Evolutionary conservation across 2,113 vertebrate genomes (phyloP).

Genomic region (Agapornis roseicollis): DNA sequence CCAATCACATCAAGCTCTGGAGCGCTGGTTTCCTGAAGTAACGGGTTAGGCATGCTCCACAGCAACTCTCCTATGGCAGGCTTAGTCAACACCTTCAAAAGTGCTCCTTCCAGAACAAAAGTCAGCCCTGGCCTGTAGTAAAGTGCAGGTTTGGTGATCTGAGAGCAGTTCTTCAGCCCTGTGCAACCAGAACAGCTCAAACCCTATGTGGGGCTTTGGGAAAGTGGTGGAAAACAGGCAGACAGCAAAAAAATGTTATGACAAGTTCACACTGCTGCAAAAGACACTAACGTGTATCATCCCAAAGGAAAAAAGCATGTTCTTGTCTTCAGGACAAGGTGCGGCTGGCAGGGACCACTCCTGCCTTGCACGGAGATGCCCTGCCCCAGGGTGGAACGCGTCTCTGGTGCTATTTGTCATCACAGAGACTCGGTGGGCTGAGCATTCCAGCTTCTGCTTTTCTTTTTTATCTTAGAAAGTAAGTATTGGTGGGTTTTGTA

Average conservation of each 20-base stretch:
- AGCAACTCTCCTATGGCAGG: background rate
- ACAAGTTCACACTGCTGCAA: background rate
- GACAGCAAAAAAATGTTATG: background rate
- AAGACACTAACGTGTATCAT: background rate
- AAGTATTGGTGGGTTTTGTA: background rate
- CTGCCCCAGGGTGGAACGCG: background rate
- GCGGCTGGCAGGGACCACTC: background rate
- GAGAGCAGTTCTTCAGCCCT: background rate
- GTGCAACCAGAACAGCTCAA: background rate
- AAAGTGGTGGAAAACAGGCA: background rate
- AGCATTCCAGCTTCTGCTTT: background rate
- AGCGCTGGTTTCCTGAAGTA: background rate
- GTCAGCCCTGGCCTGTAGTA: background rate
- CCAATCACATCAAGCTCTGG: background rate
- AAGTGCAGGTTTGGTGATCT: fast-evolving
- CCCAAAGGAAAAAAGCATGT: background rate
- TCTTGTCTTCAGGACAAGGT: background rate
- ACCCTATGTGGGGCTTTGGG: background rate
- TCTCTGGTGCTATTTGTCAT: fast-evolving
- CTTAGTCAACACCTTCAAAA: background rate
- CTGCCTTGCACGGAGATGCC: background rate
- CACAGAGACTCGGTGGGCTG: background rate
- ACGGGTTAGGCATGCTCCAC: background rate
- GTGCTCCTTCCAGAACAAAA: background rate
- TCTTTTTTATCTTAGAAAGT: background rate